Conservation (phyloP, 2,888 invertebrate genomes). For the Lissocephala sabroskyi region DNA sequence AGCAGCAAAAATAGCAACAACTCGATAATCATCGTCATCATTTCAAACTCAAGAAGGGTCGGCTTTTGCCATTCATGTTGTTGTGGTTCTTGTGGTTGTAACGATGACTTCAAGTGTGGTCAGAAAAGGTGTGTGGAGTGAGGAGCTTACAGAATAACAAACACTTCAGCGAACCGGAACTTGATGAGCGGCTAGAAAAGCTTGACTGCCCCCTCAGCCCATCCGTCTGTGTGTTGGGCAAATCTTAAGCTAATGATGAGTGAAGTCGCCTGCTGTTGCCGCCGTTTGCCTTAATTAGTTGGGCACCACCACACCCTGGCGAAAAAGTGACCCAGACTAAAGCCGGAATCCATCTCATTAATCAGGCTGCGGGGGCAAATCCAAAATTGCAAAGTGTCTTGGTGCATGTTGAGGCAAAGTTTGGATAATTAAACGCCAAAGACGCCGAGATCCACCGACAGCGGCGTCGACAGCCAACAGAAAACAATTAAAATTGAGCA, state of each 20-base stretch:
- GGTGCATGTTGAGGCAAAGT: slow-evolving; percentile 41
- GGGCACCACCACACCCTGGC: slow-evolving; percentile 13
- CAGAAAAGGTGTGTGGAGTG: too few relatives aligned
- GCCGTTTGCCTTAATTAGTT: slow-evolving; percentile 51
- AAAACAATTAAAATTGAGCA: slow-evolving; percentile 57
- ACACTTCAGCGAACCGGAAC: slow-evolving; percentile 45
- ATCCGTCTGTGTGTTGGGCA: too few relatives aligned
- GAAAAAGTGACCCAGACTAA: slow-evolving; percentile 3
- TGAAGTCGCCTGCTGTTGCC: slow-evolving; percentile 9
- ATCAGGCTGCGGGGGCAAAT: slow-evolving; percentile 12
- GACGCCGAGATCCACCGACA: slow-evolving; percentile 11
- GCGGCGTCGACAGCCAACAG: slow-evolving; percentile 31
- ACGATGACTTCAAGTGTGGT: background rate
- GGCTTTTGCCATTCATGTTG: slow-evolving; percentile 1
- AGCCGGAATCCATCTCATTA: slow-evolving; percentile 22
- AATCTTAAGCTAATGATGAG: background rate
- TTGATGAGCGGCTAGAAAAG: slow-evolving; percentile 17
- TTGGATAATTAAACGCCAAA: slow-evolving; percentile 49
- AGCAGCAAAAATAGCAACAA: background rate
- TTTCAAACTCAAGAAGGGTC: too few relatives aligned
- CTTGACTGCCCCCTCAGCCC: background rate
- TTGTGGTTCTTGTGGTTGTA: background rate
- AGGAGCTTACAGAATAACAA: background rate
- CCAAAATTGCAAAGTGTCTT: slow-evolving; percentile 45
- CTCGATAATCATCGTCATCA: too few relatives aligned